These are phyloP conservation scores for Electrona antarctica DNA, from an alignment of 2,113 vertebrate genomes.

Conservation along the genomic window DNA sequence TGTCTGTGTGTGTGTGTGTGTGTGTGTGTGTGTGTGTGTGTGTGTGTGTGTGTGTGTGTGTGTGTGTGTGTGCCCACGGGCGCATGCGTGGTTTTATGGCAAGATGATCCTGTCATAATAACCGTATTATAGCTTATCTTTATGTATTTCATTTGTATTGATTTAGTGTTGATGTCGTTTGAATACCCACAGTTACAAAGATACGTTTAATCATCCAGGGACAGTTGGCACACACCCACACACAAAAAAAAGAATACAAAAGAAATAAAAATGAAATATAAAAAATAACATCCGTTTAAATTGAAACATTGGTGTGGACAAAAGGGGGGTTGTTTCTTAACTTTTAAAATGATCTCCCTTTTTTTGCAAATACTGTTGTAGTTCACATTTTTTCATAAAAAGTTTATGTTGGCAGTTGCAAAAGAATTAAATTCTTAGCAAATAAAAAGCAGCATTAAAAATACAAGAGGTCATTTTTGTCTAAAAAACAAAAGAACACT, in stretches of 20 bases:
- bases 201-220: constrained; percentile 68
- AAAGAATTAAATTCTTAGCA: constrained; percentile 86
- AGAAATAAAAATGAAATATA: constrained; percentile 72
- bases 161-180: constrained; percentile 35
- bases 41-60: constrained; percentile 4
- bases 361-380: constrained; percentile 86
- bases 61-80: constrained; percentile 55
- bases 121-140: constrained; percentile 49
- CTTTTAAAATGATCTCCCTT: constrained; percentile 80
- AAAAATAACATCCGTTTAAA: constrained; percentile 82
- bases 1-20: constrained; percentile 2
- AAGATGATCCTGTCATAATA: constrained; percentile 37
- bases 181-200: constrained; percentile 82
- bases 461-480: constrained; percentile 87
- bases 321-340: constrained; percentile 73
- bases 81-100: constrained; percentile 47
- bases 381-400: constrained; percentile 84
- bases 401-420: constrained; percentile 86
- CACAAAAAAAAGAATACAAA: constrained; percentile 80
- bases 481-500: constrained; percentile 83
- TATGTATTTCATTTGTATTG: constrained; percentile 23
- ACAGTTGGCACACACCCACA: constrained; percentile 72
- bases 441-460: constrained; percentile 89
- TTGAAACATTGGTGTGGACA: constrained; percentile 78
- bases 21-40: neutral